A percentile compares a stretch with the other conserved stretches of the same genome.
Evolutionary conservation across 1,140 invertebrate genomes (phyloP).

Genomic region (Cyrtorhinus lividipennis): DNA sequence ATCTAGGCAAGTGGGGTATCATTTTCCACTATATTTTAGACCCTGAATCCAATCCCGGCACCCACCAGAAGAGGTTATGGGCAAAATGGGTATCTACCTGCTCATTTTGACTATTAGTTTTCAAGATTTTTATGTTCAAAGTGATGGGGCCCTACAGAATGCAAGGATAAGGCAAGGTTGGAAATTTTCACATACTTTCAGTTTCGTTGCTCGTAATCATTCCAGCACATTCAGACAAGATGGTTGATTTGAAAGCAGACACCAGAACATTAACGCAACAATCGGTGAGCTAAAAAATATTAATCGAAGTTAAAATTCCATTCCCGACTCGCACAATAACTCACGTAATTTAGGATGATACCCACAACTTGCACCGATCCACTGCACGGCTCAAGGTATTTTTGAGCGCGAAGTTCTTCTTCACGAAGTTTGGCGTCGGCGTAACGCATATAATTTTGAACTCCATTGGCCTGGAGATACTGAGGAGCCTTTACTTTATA

Average conservation of each 20-base stretch:
- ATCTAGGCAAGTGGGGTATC: too few relatives aligned
- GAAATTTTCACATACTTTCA: conserved; percentile 68
- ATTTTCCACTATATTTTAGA: too few relatives aligned
- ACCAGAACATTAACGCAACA: conserved; percentile 90
- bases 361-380: conserved; percentile 50
- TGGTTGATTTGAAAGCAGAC: conserved; percentile 73
- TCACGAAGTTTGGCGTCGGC: conserved; percentile 89
- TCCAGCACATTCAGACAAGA: conserved; percentile 83
- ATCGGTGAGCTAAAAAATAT: conserved; percentile 56
- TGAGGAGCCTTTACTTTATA: conserved; percentile 84
- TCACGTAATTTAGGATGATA: too few relatives aligned
- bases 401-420: conserved; percentile 81
- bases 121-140: too few relatives aligned
- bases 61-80: too few relatives aligned
- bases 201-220: conserved; percentile 92
- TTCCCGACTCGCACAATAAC: not conserved
- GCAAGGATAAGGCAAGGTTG: too few relatives aligned
- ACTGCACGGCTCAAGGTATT: conserved; percentile 86
- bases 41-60: too few relatives aligned
- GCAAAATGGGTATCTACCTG: too few relatives aligned
- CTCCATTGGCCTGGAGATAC: conserved; percentile 78
- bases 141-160: too few relatives aligned
- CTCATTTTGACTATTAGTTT: too few relatives aligned
- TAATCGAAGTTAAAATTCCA: not conserved
- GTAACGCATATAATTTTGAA: conserved; percentile 94